Evolutionary conservation across 92 coral and sea anemone genomes (phyloP), one percentile per base, ranked within the genome.

Genomic region (Diadumene lineata): DNA sequence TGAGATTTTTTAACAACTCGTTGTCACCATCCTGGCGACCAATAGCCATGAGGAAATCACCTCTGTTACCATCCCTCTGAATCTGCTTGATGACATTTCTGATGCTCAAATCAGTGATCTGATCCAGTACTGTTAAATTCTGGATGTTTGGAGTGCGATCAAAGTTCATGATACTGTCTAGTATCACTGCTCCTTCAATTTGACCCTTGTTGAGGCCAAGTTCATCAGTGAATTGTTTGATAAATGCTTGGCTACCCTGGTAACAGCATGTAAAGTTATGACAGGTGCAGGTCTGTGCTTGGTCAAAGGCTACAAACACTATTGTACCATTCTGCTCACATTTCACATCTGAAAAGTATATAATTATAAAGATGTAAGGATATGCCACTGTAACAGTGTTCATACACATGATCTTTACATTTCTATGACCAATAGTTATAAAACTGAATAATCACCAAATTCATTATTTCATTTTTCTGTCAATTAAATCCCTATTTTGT

Each of bases 251-350:
- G 57, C 92, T 87, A 11, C 92, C 92, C 27, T 65, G 79, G 16
- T 28, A 34, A n/a, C 88, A 83, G 44, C 83, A 83, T 16, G 32
- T 22, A 31, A 55, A 60, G 15, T 33, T 77, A n/a, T 56, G 25
- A 31, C 31, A 27, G 6, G 17, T 50, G 53, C 85, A 51, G 17
- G 29, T 28, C 17, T 65, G 76, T 18, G 44, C 43, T 60, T 79
- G 89, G 58, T 89, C 96, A 55, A 89, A 89, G 21, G 96, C 96
- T 15, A 86, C 96, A 28, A 89, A 82, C 31, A 78, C 26, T 26
- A 89, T 34, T 1, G 94, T 82, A 70, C 62, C 28, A 68, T 78
- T 75, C 24, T 82, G 79, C 48, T 70, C 9, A 38, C 79, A 76
- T 43, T 19, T 60, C 29, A 38, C 24, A 23, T 51, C 72, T 53